Evolutionary conservation across 2,888 invertebrate species (phyloP).

Genomic region (Rhyacophila evoluta): DNA sequence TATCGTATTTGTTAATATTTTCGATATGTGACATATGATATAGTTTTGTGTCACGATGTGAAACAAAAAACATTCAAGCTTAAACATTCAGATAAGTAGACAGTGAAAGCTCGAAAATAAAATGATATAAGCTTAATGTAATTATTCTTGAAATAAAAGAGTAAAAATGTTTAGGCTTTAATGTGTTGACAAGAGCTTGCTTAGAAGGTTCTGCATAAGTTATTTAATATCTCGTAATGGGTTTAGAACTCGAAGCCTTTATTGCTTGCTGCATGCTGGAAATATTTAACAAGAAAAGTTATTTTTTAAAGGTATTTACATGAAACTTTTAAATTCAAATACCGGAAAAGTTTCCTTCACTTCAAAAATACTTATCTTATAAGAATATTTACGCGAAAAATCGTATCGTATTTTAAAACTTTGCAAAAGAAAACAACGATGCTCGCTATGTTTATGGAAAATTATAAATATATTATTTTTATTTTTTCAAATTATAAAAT

Average conservation of each 20-base stretch:
- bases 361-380: not conserved
- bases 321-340: slow-evolving; percentile 24
- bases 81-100: no score
- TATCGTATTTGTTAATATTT: no score
- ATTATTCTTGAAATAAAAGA: not conserved
- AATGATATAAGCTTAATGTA: no score
- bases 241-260: not conserved
- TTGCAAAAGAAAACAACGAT: not conserved
- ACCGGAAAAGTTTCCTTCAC: not conserved
- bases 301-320: slow-evolving; percentile 1
- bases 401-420: not conserved
- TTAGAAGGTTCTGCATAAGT: slow-evolving; percentile 19
- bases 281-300: slow-evolving; percentile 24
- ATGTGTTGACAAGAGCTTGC: not conserved
- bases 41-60: no score
- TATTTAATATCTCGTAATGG: slow-evolving; percentile 22
- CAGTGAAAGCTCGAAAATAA: no score
- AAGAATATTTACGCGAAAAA: not conserved
- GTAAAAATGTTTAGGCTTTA: not conserved
- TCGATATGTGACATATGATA: no score
- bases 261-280: not conserved
- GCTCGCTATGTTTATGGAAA: no score
- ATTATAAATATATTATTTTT: no score
- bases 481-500: no score
- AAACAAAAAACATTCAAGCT: no score